phyloP scores from a whole-genome alignment of 2,888 invertebrate genomes.

The Coleophora deauratella region DNA sequence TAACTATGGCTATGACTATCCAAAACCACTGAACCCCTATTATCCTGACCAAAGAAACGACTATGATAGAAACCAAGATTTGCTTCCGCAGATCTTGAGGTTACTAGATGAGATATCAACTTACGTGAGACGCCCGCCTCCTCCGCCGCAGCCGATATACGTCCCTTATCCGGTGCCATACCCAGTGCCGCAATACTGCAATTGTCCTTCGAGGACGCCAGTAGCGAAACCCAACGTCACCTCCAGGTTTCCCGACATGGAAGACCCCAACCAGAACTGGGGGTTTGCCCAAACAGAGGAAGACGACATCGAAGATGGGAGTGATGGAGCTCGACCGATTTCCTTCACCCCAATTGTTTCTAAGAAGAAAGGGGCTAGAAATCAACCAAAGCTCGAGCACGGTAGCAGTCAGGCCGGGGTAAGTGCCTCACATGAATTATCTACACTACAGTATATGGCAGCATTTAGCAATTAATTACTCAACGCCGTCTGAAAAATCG shows the following conservation, averaged over 20 bases:
- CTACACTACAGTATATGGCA: too few species aligned
- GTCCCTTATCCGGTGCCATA: slow-evolving; percentile 46
- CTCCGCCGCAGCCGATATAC: slow-evolving; percentile 45
- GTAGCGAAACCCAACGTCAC: slow-evolving; percentile 20
- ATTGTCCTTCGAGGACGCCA: slow-evolving; percentile 20
- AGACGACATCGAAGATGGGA: slow-evolving; percentile 20
- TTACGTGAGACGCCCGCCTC: slow-evolving; percentile 31
- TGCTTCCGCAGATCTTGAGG: slow-evolving; percentile 36
- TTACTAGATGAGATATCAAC: slow-evolving; percentile 44
- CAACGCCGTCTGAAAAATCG: too few species aligned
- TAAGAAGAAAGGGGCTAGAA: slow-evolving; percentile 20
- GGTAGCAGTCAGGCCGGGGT: slow-evolving; percentile 30
- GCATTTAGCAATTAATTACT: too few species aligned
- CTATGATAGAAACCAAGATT: slow-evolving; percentile 34
- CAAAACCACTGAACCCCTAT: slow-evolving; percentile 27
- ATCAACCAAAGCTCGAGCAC: slow-evolving; percentile 33
- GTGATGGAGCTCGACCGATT: slow-evolving; percentile 45
- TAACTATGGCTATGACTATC: slow-evolving; percentile 42
- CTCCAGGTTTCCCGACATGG: slow-evolving; percentile 25
- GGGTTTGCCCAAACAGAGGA: slow-evolving; percentile 28
- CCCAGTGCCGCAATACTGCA: slow-evolving; percentile 26
- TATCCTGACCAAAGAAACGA: slow-evolving; percentile 38
- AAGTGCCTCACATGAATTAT: slow-evolving; percentile 8
- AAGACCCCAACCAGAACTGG: slow-evolving; percentile 50
- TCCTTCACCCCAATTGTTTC: slow-evolving; percentile 37